Conservation (phyloP, 2,113 vertebrate species). For the cat (Felis catus) region DNA sequence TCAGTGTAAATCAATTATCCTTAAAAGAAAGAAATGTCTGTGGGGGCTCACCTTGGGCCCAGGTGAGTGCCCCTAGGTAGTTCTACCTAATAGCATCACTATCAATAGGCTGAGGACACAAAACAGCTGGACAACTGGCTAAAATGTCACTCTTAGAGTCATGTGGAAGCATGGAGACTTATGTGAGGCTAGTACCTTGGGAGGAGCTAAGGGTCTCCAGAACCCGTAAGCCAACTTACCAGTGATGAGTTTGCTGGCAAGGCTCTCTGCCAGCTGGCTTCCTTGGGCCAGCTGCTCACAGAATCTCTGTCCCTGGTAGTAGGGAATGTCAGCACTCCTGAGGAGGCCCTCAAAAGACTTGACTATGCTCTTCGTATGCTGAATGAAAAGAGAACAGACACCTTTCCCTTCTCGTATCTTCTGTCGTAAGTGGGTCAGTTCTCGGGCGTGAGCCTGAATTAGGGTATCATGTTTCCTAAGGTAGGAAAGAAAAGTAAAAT, state of each 20-base stretch:
- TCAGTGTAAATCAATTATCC: neutral
- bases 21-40: neutral
- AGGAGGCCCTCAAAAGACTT: slow-evolving; percentile 92
- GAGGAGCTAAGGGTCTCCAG: neutral
- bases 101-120: neutral
- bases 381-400: slow-evolving; percentile 86
- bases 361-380: slow-evolving; percentile 87
- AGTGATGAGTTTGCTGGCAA: slow-evolving; percentile 86
- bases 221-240: slow-evolving; percentile 82
- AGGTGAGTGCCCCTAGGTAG: neutral
- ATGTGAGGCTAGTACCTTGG: neutral
- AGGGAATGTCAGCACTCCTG: slow-evolving; percentile 89
- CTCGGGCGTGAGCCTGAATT: slow-evolving; percentile 91
- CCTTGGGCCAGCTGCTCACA: slow-evolving; percentile 90
- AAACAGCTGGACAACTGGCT: neutral
- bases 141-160: too few species aligned
- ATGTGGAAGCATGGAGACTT: neutral
- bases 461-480: slow-evolving; percentile 87
- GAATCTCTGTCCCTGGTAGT: slow-evolving; percentile 91
- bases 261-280: slow-evolving; percentile 85
- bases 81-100: neutral
- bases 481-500: neutral
- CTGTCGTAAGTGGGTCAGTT: slow-evolving; percentile 91
- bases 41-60: neutral
- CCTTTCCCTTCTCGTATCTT: slow-evolving; percentile 86